Evolutionary conservation across 2,888 invertebrate genomes (phyloP).

Genomic region (Aplocera efformata): DNA sequence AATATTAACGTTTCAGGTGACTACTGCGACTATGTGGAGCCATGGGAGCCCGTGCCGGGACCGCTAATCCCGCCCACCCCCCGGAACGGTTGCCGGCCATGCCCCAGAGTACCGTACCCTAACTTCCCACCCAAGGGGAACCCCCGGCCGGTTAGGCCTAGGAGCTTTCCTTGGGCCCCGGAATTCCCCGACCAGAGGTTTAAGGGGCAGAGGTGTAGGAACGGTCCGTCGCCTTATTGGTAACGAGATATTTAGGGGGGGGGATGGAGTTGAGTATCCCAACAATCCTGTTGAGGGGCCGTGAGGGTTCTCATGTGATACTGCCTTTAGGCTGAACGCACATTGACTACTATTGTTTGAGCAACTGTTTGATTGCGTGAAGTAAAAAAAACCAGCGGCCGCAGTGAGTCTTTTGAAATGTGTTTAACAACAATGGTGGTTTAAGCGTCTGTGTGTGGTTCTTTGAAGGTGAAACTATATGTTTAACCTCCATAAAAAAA

Average conservation of each 20-base stretch:
- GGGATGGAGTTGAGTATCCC: neutral
- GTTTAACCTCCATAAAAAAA: too few relatives aligned
- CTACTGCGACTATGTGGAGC: conserved; percentile 54
- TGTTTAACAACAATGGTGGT: too few relatives aligned
- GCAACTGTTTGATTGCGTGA: too few relatives aligned
- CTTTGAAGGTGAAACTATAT: too few relatives aligned
- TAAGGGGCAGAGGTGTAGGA: conserved; percentile 64
- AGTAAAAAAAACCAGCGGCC: too few relatives aligned
- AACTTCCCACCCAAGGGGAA: conserved; percentile 51
- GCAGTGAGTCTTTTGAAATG: too few relatives aligned
- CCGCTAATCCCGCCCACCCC: conserved; percentile 54
- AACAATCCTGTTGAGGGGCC: conserved; percentile 2
- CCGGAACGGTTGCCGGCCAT: conserved; percentile 63
- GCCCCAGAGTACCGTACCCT: conserved; percentile 45
- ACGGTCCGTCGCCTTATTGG: conserved; percentile 67
- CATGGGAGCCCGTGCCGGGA: conserved; percentile 52
- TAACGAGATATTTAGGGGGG: conserved; percentile 31
- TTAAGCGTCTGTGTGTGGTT: too few relatives aligned
- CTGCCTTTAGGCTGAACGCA: too few relatives aligned
- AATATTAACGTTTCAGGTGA: conserved; percentile 47
- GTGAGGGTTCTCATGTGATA: too few relatives aligned
- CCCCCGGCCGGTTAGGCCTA: conserved; percentile 50
- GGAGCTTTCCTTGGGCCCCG: conserved; percentile 66
- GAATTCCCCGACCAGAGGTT: conserved; percentile 62
- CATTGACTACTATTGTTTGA: too few relatives aligned